Evolutionary conservation across 2,888 invertebrate genomes (phyloP).

Genomic region (Agrochola litura): DNA sequence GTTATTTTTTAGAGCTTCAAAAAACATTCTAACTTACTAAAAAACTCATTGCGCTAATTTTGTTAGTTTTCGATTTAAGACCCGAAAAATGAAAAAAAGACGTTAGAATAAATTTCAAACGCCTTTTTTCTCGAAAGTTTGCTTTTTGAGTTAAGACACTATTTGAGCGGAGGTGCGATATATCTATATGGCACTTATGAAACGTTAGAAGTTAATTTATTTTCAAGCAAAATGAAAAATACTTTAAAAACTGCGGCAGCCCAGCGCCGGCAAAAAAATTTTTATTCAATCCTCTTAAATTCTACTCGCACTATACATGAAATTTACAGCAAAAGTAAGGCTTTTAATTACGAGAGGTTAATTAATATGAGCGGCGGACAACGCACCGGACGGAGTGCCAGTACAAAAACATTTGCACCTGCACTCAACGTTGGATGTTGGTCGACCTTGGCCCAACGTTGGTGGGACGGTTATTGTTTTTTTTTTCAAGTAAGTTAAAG

Average conservation of each 20-base stretch:
- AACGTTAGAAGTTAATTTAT: background rate
- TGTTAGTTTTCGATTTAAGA: too few species aligned
- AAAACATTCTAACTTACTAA: too few species aligned
- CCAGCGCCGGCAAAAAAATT: background rate
- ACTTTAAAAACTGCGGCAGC: background rate
- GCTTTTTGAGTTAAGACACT: too few species aligned
- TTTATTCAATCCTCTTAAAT: constrained; percentile 31
- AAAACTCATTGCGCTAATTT: too few species aligned
- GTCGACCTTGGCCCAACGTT: constrained; percentile 46
- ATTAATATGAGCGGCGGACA: constrained; percentile 63
- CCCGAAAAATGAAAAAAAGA: too few species aligned
- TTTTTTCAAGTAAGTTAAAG: background rate
- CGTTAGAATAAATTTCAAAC: too few species aligned
- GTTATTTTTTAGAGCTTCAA: too few species aligned
- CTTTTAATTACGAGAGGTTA: constrained; percentile 62
- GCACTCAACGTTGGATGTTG: constrained; percentile 37
- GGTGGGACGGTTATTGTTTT: background rate
- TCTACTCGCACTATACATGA: constrained; percentile 41
- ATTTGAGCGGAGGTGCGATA: too few species aligned
- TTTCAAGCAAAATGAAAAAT: background rate
- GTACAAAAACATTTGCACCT: constrained; percentile 65
- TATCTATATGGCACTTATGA: background rate
- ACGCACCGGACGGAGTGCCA: constrained; percentile 54
- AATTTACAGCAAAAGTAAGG: constrained; percentile 51
- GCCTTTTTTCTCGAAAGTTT: too few species aligned